These are phyloP conservation scores for Sminthurides aquaticus DNA, from an alignment of 2,888 invertebrate species.

Conservation along the genomic window DNA sequence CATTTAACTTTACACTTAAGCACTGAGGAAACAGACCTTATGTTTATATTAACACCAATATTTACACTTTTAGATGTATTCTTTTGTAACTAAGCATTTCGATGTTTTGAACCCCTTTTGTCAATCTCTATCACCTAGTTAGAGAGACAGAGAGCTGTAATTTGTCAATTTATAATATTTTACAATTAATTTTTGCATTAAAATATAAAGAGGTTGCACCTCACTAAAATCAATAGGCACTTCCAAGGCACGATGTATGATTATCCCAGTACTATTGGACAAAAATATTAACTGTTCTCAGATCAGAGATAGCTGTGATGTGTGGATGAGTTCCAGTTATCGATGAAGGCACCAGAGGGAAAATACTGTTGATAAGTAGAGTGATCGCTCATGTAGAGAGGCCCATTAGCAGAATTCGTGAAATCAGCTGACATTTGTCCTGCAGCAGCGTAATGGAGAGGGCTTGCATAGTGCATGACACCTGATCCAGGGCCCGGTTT, in stretches of 20 bases:
- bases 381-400: constrained; percentile 37
- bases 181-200: too few species aligned
- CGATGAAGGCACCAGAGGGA: constrained; percentile 29
- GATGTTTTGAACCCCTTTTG: too few species aligned
- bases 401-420: constrained; percentile 26
- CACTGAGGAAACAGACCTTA: too few species aligned
- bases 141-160: too few species aligned
- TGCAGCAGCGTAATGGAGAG: constrained; percentile 25
- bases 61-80: too few species aligned
- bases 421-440: constrained; percentile 23
- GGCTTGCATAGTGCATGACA: constrained; percentile 30
- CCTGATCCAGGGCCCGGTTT: constrained; percentile 11
- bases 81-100: too few species aligned
- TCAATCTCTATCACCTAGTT: too few species aligned
- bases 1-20: too few species aligned
- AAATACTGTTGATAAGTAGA: constrained; percentile 39
- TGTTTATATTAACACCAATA: too few species aligned
- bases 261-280: neutral
- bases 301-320: constrained; percentile 18
- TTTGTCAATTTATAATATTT: too few species aligned
- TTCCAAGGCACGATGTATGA: neutral
- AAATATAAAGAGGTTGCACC: neutral
- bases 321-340: constrained; percentile 27
- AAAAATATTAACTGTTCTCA: neutral
- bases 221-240: neutral